These are phyloP conservation scores for Crocidura indochinensis DNA, from an alignment of 2,797 vertebrate species.

Conservation along the genomic window DNA sequence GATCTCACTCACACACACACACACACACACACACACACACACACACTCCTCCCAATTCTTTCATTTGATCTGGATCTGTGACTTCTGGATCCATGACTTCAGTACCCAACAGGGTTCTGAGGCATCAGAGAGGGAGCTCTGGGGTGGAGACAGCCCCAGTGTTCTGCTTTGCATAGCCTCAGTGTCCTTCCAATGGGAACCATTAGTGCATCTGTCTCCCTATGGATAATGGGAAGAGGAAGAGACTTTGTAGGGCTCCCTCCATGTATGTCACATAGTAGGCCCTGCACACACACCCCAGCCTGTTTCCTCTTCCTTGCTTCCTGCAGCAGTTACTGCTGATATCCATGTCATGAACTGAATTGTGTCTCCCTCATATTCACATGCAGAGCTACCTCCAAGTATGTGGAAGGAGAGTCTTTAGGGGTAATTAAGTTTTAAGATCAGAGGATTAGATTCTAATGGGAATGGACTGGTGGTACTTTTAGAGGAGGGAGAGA, in stretches of 20 bases:
- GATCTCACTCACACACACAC: neutral
- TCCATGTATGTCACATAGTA: too few species aligned
- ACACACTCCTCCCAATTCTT: neutral
- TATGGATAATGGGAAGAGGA: neutral
- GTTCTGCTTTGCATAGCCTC: neutral
- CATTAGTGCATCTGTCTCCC: neutral
- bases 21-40: too few species aligned
- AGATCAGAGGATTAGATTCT: neutral
- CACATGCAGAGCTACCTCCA: neutral
- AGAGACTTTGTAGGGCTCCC: neutral
- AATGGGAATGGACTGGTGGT: neutral
- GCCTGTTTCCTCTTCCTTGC: neutral
- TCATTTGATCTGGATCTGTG: neutral
- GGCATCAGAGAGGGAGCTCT: too few species aligned
- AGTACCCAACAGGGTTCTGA: neutral
- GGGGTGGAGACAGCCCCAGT: neutral
- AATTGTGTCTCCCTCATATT: neutral
- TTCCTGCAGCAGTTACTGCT: neutral
- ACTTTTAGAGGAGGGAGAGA: neutral
- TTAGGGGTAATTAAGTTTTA: neutral
- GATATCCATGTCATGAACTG: neutral
- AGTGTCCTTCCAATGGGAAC: neutral
- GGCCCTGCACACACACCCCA: neutral
- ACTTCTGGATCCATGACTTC: neutral
- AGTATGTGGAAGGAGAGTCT: neutral